These are phyloP conservation scores for Bellardia bayeri DNA, from an alignment of 2,888 invertebrate genomes.

Conservation along the genomic window DNA sequence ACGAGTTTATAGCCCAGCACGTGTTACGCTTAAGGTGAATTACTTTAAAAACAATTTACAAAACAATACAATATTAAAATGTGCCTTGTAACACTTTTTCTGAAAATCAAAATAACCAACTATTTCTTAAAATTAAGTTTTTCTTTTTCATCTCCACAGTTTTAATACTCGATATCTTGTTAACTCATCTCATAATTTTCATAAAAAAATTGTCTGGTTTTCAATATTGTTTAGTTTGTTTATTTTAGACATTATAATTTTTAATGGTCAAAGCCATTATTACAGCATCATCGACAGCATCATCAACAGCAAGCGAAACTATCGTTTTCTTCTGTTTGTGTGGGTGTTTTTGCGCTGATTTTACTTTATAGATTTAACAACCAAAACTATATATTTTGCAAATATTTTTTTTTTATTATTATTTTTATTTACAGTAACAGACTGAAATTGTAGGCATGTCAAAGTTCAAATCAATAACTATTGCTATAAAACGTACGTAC, in stretches of 20 bases:
- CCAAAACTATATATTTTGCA: constrained; percentile 48
- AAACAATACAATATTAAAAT: constrained; percentile 69
- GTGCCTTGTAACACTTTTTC: constrained; percentile 68
- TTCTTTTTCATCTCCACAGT: constrained; percentile 5
- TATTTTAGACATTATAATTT: constrained; percentile 67
- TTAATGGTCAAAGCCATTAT: constrained; percentile 73
- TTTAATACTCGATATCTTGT: constrained; percentile 49
- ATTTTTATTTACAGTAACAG: constrained; percentile 52
- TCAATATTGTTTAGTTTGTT: constrained; percentile 37
- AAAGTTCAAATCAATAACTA: constrained; percentile 72
- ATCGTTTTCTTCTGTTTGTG: constrained; percentile 45
- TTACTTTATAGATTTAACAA: constrained; percentile 65
- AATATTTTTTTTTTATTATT: background rate
- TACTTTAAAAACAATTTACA: constrained; percentile 24
- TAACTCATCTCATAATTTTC: constrained; percentile 65
- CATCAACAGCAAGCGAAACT: constrained; percentile 48
- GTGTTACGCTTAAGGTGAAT: constrained; percentile 71
- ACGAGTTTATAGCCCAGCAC: constrained; percentile 42
- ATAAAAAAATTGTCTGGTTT: constrained; percentile 18
- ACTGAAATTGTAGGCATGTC: constrained; percentile 59
- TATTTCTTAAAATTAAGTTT: constrained; percentile 32
- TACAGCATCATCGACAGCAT: constrained; percentile 62
- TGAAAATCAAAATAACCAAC: constrained; percentile 4
- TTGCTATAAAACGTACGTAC: constrained; percentile 16
- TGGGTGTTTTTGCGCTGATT: constrained; percentile 65